Conservation (phyloP, 2,888 invertebrate genomes). For the Thalpophila matura region DNA sequence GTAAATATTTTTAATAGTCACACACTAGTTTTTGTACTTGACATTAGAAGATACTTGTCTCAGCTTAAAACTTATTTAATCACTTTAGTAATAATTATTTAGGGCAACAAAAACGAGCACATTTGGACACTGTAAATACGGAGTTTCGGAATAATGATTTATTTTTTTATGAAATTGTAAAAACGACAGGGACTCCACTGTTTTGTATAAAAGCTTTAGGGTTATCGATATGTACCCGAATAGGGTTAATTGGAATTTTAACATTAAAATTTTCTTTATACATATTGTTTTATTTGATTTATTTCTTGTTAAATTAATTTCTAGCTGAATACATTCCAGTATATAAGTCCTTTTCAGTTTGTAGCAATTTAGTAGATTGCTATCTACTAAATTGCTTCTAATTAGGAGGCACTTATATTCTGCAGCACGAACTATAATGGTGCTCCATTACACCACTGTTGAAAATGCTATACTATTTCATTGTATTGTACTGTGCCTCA, state of each 20-base stretch:
- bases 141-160: slow-evolving; percentile 76
- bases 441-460: too few species aligned
- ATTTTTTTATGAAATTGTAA: slow-evolving; percentile 86
- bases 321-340: too few species aligned
- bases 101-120: slow-evolving; percentile 62
- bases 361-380: too few species aligned
- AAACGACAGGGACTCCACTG: slow-evolving; percentile 71
- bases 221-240: slow-evolving; percentile 67
- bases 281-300: slow-evolving; percentile 64
- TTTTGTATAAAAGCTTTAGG: slow-evolving; percentile 75
- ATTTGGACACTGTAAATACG: slow-evolving; percentile 79
- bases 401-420: too few species aligned
- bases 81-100: slow-evolving; percentile 59
- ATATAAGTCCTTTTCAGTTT: too few species aligned
- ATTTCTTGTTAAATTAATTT: slow-evolving; percentile 42
- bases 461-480: too few species aligned
- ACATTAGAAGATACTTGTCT: slow-evolving; percentile 69
- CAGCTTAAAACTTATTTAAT: slow-evolving; percentile 68
- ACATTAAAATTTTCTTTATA: slow-evolving; percentile 77
- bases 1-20: slow-evolving; percentile 80
- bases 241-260: slow-evolving; percentile 78
- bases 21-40: slow-evolving; percentile 82
- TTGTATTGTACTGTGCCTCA: too few species aligned
- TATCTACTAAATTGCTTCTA: too few species aligned
- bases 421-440: too few species aligned